phyloP scores from a whole-genome alignment of 2,888 invertebrate species.

The Argyra leucocephala region DNA sequence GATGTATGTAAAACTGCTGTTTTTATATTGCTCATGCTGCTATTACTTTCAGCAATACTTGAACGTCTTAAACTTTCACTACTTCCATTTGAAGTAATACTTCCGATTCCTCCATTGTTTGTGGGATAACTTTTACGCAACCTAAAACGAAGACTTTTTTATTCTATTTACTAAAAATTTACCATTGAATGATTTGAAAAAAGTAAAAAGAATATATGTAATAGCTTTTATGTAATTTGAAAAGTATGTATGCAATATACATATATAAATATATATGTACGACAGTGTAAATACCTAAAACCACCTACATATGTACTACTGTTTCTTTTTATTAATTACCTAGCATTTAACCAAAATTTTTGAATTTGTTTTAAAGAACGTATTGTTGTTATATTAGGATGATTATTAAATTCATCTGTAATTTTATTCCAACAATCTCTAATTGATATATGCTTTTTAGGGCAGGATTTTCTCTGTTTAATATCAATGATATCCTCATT shows the following conservation, averaged over 20 bases:
- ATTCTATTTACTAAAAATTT: neutral
- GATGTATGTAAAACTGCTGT: conserved; percentile 20
- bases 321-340: too few species aligned
- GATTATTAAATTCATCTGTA: conserved; percentile 36
- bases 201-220: too few species aligned
- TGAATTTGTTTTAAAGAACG: conserved; percentile 42
- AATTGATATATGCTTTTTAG: conserved; percentile 37
- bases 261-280: too few species aligned
- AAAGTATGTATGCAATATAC: too few species aligned
- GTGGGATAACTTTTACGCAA: conserved; percentile 41
- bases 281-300: too few species aligned
- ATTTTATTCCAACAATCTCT: conserved; percentile 42
- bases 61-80: conserved; percentile 15
- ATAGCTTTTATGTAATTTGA: too few species aligned
- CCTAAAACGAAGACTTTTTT: conserved; percentile 23
- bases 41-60: conserved; percentile 12
- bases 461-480: conserved; percentile 37
- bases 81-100: conserved; percentile 18
- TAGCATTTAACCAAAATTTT: conserved; percentile 43
- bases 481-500: conserved; percentile 43
- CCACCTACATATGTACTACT: too few species aligned
- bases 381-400: conserved; percentile 35
- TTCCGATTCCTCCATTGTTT: conserved; percentile 28
- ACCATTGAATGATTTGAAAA: neutral
- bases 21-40: conserved; percentile 26